These are phyloP conservation scores for Rotaria macrura DNA, from an alignment of 2,888 invertebrate genomes.

Conservation along the genomic window DNA sequence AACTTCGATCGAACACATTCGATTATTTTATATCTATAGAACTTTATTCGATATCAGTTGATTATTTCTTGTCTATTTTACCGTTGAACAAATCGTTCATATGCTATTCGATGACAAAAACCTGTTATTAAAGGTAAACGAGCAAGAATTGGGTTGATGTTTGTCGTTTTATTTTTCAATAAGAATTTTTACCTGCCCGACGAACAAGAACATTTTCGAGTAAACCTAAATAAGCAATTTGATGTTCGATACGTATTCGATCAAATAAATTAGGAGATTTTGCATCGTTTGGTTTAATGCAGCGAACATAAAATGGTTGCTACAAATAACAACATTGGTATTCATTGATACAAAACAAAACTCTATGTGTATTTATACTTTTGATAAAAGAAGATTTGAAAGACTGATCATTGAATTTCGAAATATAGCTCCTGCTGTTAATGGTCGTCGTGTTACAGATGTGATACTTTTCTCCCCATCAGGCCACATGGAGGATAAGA, in stretches of 20 bases:
- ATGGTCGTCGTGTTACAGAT: conserved; percentile 81
- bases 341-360: not conserved
- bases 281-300: conserved; percentile 88
- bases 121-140: not conserved
- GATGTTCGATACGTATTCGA: conserved; percentile 60
- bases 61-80: not conserved
- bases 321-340: conserved; percentile 37
- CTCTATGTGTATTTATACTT: conserved; percentile 48
- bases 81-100: not conserved
- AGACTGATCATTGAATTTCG: conserved; percentile 83
- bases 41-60: too few species aligned
- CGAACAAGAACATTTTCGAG: conserved; percentile 89
- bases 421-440: conserved; percentile 84
- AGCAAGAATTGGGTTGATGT: not conserved
- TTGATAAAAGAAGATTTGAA: conserved; percentile 73
- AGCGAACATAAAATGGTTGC: conserved; percentile 90
- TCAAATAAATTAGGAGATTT: conserved; percentile 78
- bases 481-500: conserved; percentile 82
- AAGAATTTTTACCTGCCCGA: conserved; percentile 70
- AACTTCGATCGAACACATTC: conserved; percentile 57
- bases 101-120: not conserved
- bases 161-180: not conserved
- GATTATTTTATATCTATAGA: conserved; percentile 80
- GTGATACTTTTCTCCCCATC: conserved; percentile 77
- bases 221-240: conserved; percentile 69